These are phyloP conservation scores for Grantiella picta DNA, from an alignment of 2,113 vertebrate species.

Conservation along the genomic window DNA sequence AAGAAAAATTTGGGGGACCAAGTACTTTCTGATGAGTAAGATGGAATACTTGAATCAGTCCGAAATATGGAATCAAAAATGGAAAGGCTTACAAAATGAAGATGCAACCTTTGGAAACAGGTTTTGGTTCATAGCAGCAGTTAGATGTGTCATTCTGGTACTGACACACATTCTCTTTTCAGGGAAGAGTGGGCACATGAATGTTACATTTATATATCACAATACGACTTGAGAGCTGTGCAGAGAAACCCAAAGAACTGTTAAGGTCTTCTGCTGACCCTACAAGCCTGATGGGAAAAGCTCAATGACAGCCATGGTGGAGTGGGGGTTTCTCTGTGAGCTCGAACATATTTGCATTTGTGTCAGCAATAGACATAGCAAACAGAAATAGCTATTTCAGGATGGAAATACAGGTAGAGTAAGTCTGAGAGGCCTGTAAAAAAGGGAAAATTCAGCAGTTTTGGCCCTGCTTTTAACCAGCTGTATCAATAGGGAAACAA, in stretches of 20 bases:
- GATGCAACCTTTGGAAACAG: neutral
- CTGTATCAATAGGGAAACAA: constrained; percentile 30
- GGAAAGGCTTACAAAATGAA: neutral
- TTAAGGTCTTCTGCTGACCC: neutral
- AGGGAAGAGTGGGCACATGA: neutral
- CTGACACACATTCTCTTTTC: neutral
- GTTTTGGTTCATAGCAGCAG: neutral
- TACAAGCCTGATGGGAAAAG: neutral
- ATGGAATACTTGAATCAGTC: neutral
- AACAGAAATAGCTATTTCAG: constrained; percentile 31
- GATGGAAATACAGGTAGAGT: constrained; percentile 1
- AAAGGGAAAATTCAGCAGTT: constrained; percentile 26
- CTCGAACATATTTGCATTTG: neutral
- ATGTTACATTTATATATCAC: neutral
- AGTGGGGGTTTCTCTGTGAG: neutral
- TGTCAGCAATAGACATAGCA: neutral
- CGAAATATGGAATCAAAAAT: constrained; percentile 34
- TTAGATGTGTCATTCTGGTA: neutral
- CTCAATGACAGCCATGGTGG: neutral
- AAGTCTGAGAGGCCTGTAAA: neutral
- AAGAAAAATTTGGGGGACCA: constrained; percentile 39
- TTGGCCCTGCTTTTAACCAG: constrained; percentile 69
- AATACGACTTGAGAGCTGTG: neutral
- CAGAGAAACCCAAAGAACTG: neutral
- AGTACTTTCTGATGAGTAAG: neutral